A percentile compares a stretch with the other conserved stretches of the same genome.
Conservation (phyloP, 2,888 invertebrate genomes). For the Lasiommata megera region DNA sequence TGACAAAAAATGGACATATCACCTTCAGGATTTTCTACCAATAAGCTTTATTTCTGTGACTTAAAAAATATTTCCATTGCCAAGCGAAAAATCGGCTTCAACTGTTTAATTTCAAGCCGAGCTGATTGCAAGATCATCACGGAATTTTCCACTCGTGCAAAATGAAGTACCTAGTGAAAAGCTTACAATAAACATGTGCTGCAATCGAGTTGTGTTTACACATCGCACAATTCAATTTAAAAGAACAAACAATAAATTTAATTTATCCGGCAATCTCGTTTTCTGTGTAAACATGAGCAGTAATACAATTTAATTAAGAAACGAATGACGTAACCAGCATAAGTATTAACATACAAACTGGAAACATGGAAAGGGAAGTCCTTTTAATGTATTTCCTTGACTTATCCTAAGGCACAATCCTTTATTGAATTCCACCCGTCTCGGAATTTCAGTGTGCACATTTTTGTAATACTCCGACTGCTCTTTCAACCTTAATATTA, state of each 20-base stretch:
- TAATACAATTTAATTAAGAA: conserved; percentile 5
- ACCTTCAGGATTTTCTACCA: too few species aligned
- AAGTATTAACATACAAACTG: conserved; percentile 4
- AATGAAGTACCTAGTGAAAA: background rate
- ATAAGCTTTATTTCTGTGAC: too few species aligned
- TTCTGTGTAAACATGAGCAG: background rate
- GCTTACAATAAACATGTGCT: background rate
- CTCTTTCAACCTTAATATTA: conserved; percentile 17
- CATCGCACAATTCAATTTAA: background rate
- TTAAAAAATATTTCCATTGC: too few species aligned
- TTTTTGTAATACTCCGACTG: conserved; percentile 39
- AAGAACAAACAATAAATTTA: background rate
- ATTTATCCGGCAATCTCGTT: background rate
- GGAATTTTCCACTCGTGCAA: background rate
- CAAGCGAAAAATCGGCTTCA: background rate
- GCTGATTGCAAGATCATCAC: background rate
- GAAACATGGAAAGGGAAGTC: conserved; percentile 3
- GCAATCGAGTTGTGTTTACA: background rate
- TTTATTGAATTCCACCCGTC: conserved; percentile 68
- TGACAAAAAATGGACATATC: too few species aligned
- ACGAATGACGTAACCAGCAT: background rate
- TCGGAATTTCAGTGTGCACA: conserved; percentile 45
- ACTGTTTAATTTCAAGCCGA: background rate
- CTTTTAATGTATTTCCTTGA: conserved; percentile 29
- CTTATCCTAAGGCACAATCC: conserved; percentile 36